Evolutionary conservation across 1,140 invertebrate genomes (phyloP).

Genomic region (Bombus ignitus): DNA sequence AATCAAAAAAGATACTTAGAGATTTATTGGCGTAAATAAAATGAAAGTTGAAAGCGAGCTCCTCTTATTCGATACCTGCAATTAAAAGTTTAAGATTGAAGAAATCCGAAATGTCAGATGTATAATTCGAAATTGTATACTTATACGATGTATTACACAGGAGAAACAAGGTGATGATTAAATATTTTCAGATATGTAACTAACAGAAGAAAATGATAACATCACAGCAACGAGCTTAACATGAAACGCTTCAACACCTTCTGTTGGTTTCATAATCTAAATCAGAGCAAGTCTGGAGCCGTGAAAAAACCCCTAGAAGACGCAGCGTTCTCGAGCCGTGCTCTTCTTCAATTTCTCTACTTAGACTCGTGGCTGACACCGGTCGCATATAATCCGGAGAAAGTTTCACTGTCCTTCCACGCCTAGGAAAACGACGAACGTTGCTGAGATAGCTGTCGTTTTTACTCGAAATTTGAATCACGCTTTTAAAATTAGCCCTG

Average conservation of each 20-base stretch:
- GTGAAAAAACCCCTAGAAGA: neutral
- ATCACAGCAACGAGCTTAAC: neutral
- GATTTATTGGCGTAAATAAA: neutral
- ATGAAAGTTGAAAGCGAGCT: neutral
- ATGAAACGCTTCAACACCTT: neutral
- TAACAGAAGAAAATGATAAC: neutral
- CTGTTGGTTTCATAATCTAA: neutral
- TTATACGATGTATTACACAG: neutral
- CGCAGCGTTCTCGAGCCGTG: neutral
- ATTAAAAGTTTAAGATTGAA: no score
- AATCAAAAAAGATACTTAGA: neutral
- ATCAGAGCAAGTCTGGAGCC: no score
- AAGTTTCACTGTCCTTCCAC: constrained; percentile 16
- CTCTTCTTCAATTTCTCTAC: neutral
- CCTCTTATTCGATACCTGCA: neutral
- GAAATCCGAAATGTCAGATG: neutral
- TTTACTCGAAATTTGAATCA: constrained; percentile 11
- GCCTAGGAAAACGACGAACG: neutral
- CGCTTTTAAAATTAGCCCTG: neutral
- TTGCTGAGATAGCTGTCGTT: neutral
- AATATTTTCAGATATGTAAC: neutral
- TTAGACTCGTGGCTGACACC: neutral
- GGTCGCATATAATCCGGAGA: neutral
- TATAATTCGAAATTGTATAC: neutral
- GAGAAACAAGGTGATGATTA: neutral